phyloP scores from a whole-genome alignment of 2,797 vertebrate species.

The Acipenser ruthenus region DNA sequence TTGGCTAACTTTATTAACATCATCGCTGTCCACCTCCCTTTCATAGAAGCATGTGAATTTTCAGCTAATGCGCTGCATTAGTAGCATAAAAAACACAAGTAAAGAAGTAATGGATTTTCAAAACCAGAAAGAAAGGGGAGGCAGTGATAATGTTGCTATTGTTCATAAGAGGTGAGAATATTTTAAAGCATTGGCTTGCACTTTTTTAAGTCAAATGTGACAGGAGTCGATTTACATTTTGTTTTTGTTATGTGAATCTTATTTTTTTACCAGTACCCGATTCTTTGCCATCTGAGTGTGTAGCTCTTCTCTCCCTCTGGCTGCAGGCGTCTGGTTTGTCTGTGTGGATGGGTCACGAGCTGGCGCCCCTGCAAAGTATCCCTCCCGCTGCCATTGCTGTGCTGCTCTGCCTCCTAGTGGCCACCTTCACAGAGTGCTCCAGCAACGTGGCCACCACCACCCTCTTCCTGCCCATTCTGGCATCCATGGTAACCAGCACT shows the following conservation, averaged over 20 bases:
- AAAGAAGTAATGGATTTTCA: too few species aligned
- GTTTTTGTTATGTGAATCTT: background rate
- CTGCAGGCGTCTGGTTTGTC: slow-evolving; percentile 73
- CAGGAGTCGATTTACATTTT: background rate
- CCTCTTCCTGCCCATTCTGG: slow-evolving; percentile 82
- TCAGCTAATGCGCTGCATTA: too few species aligned
- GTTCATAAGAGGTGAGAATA: too few species aligned
- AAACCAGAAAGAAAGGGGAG: too few species aligned
- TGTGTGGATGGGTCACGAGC: slow-evolving; percentile 61
- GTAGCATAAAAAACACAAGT: too few species aligned
- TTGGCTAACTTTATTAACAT: too few species aligned
- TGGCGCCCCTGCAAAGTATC: slow-evolving; percentile 66
- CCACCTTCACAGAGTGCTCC: slow-evolving; percentile 81
- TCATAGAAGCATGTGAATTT: too few species aligned
- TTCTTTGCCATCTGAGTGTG: background rate
- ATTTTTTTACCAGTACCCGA: background rate
- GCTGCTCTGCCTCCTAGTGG: slow-evolving; percentile 67
- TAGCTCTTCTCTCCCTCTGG: slow-evolving; percentile 1
- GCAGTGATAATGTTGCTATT: background rate
- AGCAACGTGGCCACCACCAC: slow-evolving; percentile 91
- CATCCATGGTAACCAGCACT: slow-evolving; percentile 67
- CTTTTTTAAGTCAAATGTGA: background rate
- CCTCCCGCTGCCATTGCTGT: slow-evolving; percentile 62
- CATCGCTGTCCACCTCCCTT: too few species aligned
- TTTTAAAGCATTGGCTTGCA: too few species aligned